Conservation (phyloP, 2,888 invertebrate genomes). For the Drosophila kuntzei region DNA sequence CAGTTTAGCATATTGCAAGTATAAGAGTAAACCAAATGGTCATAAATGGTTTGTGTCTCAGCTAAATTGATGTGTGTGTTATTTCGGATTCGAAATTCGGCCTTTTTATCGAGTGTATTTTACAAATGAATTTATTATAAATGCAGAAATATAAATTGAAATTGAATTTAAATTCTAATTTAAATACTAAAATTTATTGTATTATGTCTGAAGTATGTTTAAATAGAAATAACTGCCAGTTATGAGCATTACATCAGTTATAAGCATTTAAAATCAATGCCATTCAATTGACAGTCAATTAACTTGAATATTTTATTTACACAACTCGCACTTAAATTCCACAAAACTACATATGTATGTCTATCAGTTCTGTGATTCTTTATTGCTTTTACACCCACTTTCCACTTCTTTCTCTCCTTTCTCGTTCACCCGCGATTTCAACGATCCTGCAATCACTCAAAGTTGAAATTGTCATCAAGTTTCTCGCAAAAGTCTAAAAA, state of each 20-base stretch:
- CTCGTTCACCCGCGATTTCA: neutral
- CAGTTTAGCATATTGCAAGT: neutral
- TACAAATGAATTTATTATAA: too few species aligned
- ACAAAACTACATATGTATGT: conserved; percentile 6
- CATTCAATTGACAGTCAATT: conserved; percentile 19
- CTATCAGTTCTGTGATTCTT: conserved; percentile 30
- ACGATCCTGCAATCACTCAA: conserved; percentile 66
- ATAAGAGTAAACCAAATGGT: conserved; percentile 32
- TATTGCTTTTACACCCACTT: conserved; percentile 29
- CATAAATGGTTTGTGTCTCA: conserved; percentile 17
- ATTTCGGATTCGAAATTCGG: neutral
- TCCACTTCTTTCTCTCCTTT: neutral
- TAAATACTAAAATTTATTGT: too few species aligned
- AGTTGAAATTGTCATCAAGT: conserved; percentile 72
- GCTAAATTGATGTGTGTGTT: neutral
- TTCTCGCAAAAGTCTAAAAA: conserved; percentile 47
- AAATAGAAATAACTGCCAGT: neutral
- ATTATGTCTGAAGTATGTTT: too few species aligned
- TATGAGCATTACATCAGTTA: neutral
- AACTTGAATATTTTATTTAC: conserved; percentile 18
- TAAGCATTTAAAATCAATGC: neutral
- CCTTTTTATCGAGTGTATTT: too few species aligned
- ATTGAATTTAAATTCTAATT: too few species aligned
- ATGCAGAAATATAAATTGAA: too few species aligned
- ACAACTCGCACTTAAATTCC: neutral